Conservation (phyloP, 2,888 invertebrate genomes). For the Amphipoea lucens region DNA sequence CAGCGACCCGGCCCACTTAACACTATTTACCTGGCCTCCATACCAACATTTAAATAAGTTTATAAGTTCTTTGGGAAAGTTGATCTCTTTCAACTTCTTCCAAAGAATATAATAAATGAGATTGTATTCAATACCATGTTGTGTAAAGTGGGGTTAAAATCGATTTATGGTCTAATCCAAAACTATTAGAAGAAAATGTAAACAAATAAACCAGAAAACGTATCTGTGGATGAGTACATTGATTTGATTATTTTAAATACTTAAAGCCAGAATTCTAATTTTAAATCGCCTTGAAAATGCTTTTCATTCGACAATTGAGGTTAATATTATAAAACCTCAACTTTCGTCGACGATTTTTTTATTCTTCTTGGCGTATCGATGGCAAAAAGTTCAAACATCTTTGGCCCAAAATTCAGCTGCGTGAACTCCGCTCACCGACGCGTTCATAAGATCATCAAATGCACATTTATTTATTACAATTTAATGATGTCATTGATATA, state of each 20-base stretch:
- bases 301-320: not conserved
- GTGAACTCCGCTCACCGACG: not conserved
- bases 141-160: conserved; percentile 14
- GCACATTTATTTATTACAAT: not conserved
- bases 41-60: no score
- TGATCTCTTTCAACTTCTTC: no score
- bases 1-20: no score
- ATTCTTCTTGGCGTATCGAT: not conserved
- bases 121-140: conserved; percentile 7
- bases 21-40: no score
- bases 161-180: conserved; percentile 13
- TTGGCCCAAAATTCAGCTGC: not conserved
- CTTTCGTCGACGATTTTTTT: not conserved
- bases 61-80: no score
- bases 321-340: not conserved
- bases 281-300: not conserved
- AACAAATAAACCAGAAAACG: not conserved
- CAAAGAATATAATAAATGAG: no score
- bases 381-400: not conserved
- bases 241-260: no score
- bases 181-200: not conserved
- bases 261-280: not conserved
- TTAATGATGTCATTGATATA: not conserved
- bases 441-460: not conserved
- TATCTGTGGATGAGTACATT: not conserved